phyloP scores from a whole-genome alignment of 2,888 invertebrate genomes.

The Sarcophaga rosellei region DNA sequence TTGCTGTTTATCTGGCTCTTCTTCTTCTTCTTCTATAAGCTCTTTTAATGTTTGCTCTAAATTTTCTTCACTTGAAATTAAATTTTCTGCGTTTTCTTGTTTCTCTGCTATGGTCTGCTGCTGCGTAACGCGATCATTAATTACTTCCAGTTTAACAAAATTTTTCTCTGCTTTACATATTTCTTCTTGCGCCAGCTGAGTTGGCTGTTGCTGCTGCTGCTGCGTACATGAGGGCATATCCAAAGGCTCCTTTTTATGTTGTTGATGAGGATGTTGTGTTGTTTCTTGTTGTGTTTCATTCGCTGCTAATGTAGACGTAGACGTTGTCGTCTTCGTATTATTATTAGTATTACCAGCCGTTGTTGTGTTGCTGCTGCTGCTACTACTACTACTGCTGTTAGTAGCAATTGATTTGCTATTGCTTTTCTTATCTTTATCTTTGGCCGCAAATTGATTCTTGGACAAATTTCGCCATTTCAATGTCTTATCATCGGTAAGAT shows the following conservation, averaged over 20 bases:
- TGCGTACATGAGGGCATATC: not conserved
- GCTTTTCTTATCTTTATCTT: slow-evolving; percentile 76
- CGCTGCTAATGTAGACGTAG: slow-evolving; percentile 14
- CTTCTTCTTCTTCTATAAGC: slow-evolving; percentile 36
- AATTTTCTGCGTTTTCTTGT: not conserved
- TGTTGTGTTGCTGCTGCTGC: slow-evolving; percentile 32
- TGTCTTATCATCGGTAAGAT: slow-evolving; percentile 80
- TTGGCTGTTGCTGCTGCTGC: not conserved
- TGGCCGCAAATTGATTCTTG: slow-evolving; percentile 80
- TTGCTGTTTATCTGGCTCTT: not conserved
- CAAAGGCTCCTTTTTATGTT: slow-evolving; percentile 26
- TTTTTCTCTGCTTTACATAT: slow-evolving; percentile 28
- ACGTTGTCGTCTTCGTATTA: not conserved
- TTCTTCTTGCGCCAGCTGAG: slow-evolving; percentile 32
- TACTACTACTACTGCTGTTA: not conserved
- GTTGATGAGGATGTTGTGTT: not conserved
- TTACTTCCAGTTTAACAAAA: slow-evolving; percentile 3
- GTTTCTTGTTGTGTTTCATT: not conserved
- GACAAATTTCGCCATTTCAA: slow-evolving; percentile 80
- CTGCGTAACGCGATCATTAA: slow-evolving; percentile 37
- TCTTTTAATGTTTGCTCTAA: slow-evolving; percentile 59
- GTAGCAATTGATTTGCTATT: slow-evolving; percentile 55
- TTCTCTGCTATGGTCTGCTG: not conserved
- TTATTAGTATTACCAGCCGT: not conserved
- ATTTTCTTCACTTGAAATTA: slow-evolving; percentile 39